Evolutionary conservation across 2,113 vertebrate genomes (phyloP).

Genomic region (Ceyx margarethae): DNA sequence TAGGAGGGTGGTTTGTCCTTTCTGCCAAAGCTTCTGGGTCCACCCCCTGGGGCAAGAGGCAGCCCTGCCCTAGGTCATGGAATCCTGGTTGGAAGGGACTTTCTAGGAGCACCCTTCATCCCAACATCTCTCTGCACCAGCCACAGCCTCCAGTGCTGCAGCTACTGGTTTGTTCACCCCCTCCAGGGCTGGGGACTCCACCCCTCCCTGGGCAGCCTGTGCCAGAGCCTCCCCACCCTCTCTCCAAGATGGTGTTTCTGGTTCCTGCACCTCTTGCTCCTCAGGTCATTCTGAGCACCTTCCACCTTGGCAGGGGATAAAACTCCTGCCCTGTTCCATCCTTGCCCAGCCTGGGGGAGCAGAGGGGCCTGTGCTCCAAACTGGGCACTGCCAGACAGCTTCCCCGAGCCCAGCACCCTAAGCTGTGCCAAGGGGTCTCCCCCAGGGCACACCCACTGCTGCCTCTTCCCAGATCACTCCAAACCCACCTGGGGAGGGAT

Average conservation of each 20-base stretch:
- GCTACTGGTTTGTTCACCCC: too few relatives aligned
- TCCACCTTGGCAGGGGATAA: rapidly evolving
- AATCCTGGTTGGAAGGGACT: too few relatives aligned
- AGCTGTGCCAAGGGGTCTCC: not conserved
- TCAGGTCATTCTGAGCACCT: not conserved
- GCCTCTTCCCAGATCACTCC: not conserved
- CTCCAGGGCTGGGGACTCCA: too few relatives aligned
- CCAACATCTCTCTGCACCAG: too few relatives aligned
- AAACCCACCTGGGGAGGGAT: not conserved
- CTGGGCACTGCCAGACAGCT: not conserved
- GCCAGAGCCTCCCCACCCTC: too few relatives aligned
- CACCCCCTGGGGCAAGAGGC: not conserved
- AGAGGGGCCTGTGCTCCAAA: not conserved
- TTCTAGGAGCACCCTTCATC: too few relatives aligned
- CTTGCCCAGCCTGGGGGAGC: not conserved
- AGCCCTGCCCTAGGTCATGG: not conserved
- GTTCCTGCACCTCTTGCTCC: not conserved
- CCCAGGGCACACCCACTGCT: not conserved
- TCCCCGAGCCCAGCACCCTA: not conserved
- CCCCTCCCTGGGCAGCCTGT: too few relatives aligned
- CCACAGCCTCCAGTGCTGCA: too few relatives aligned
- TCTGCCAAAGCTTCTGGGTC: not conserved
- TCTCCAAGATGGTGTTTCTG: rapidly evolving
- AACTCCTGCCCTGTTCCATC: rapidly evolving
- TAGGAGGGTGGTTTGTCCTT: not conserved